Base-by-base conservation (phyloP, 2,888 invertebrate genomes). In the Slavum lentiscoides region DNA sequence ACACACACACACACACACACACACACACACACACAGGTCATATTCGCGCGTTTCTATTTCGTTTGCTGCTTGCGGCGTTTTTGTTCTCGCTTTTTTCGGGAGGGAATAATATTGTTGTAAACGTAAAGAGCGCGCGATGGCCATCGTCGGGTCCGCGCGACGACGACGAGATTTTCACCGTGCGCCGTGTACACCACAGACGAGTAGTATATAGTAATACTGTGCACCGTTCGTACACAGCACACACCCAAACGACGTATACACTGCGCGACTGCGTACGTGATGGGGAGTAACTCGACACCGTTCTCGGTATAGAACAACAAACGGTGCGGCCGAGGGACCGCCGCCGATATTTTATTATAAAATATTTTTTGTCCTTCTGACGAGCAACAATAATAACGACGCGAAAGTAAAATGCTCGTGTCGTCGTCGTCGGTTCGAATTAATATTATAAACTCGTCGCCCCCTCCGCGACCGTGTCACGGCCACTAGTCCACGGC, bases 201-300 rank as follows among this genome's bases (percentile, higher is more conserved):
- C 43, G 43, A 30, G 30, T 30, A 30, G 30, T 30, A 4, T 30
- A 30, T 13, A 49, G 53, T 53, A 53, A 53, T 53, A 53, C 17
- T 8, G n/a, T n/a, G 53, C 53, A 53, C 53, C 53, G 53, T 43
- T 9, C 43, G 43, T 9, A 43, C 7, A 43, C 43, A 43, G 30
- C 43, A 43, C 43, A 43, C 43, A 43, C 4, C 8, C 43, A 43
- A 43, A 7, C 7, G 43, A 7, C 8, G 39, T 39, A 39, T 39
- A 39, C 39, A 7, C 39, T n/a, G 39, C 7, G 6, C 43, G 9
- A 9, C 43, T 9, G 43, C 15, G 53, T 53, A 2, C 11, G 53
- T 53, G 2, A 9, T 13, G 13, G 74, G 74, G 74, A 64, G 74
- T 53, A 74, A 74, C 64, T 30, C 23, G 74, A 74, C 74, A 74